Percentiles rank a stretch among this genome's conserved stretches.
Conservation (phyloP, 2,113 vertebrate species). For the Osmerus mordax region DNA sequence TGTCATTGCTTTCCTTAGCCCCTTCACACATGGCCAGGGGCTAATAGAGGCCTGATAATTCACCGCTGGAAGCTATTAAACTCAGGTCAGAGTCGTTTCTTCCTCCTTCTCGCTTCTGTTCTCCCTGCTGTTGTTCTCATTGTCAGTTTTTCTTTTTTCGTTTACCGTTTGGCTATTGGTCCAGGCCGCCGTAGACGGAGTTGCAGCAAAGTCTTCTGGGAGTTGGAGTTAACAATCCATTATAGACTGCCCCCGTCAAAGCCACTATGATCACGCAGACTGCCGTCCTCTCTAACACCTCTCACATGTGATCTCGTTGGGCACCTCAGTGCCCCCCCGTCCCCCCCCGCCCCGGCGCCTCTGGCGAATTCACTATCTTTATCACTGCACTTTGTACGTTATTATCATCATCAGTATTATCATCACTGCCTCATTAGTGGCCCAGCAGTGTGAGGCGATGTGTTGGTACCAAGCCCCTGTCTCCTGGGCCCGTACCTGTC, state of each 20-base stretch:
- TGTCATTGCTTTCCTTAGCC: no score
- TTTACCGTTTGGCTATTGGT: slow-evolving; percentile 6
- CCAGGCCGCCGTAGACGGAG: not conserved
- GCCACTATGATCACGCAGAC: not conserved
- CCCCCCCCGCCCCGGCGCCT: no score
- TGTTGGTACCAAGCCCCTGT: no score
- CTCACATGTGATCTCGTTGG: not conserved
- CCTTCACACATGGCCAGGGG: not conserved
- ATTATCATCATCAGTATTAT: no score
- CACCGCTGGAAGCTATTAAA: slow-evolving; percentile 15
- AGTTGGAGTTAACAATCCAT: not conserved
- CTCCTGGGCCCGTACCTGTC: no score
- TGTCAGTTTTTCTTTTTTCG: not conserved
- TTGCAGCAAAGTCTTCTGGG: slow-evolving; percentile 2
- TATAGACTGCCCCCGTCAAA: slow-evolving; percentile 4
- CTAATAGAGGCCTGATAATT: not conserved
- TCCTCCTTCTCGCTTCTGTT: not conserved
- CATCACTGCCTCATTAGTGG: no score
- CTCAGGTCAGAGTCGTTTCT: slow-evolving; percentile 5
- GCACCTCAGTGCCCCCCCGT: slow-evolving; percentile 2
- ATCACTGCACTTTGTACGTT: no score
- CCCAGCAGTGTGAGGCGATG: no score
- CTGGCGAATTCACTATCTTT: no score
- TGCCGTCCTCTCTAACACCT: not conserved
- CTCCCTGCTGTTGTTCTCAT: slow-evolving; percentile 3